Percentiles rank a stretch among this genome's conserved stretches.
Evolutionary conservation across 2,113 vertebrate species (phyloP).

Genomic region (Gobio gobio): DNA sequence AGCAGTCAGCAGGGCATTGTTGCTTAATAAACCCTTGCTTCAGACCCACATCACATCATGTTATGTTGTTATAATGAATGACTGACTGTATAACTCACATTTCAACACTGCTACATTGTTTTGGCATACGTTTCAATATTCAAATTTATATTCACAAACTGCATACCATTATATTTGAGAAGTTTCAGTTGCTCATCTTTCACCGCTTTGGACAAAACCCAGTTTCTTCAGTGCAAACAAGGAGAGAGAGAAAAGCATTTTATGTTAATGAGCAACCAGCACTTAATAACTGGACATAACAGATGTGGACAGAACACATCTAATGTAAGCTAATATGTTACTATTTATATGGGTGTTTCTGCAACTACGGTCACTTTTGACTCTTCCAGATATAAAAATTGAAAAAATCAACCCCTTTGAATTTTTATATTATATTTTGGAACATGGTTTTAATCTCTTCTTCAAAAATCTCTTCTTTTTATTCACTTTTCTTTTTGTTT

Average conservation of each 20-base stretch:
- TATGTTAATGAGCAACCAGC: neutral
- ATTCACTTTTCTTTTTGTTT: too few species aligned
- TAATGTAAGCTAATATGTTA: neutral
- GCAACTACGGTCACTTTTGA: neutral
- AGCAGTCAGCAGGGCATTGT: neutral
- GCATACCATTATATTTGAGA: conserved; percentile 63
- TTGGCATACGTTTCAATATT: too few species aligned
- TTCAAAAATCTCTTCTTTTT: too few species aligned
- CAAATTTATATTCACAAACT: neutral
- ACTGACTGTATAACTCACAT: neutral
- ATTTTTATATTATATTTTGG: too few species aligned
- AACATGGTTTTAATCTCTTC: too few species aligned
- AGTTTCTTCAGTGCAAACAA: conserved; percentile 51
- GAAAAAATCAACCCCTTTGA: neutral
- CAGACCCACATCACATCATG: neutral
- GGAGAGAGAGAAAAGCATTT: neutral
- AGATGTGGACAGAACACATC: neutral
- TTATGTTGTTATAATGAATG: neutral
- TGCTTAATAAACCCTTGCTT: neutral
- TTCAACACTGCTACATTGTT: too few species aligned
- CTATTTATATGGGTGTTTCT: neutral
- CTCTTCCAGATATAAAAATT: neutral
- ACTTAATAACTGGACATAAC: neutral
- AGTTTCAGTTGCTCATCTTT: conserved; percentile 44
- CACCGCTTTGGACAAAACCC: conserved; percentile 61